A percentile compares a stretch with the other conserved stretches of the same genome.
These are phyloP conservation scores for Caenorhabditis sp. DNA, from an alignment of 2,888 invertebrate genomes.

Conservation along the genomic window DNA sequence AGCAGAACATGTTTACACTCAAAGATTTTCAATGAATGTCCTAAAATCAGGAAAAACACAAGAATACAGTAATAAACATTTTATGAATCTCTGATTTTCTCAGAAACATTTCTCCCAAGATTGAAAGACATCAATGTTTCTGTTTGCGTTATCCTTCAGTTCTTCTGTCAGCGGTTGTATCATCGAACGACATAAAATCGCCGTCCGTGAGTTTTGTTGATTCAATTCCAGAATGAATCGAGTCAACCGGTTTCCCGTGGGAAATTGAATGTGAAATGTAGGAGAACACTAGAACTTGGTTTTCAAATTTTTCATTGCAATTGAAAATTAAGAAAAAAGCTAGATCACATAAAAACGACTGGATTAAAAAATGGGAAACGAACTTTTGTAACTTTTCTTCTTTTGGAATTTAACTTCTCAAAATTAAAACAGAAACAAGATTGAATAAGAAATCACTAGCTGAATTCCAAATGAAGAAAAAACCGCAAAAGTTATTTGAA, in stretches of 20 bases:
- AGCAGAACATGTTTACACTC: background rate
- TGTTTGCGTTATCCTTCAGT: constrained; percentile 55
- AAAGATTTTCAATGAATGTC: no score
- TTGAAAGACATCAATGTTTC: background rate
- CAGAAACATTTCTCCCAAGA: background rate
- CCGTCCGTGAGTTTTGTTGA: constrained; percentile 45
- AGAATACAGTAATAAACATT: background rate
- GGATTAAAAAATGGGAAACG: constrained; percentile 4
- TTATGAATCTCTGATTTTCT: background rate
- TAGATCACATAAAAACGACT: constrained; percentile 58
- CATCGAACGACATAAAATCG: constrained; percentile 38
- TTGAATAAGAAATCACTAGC: background rate
- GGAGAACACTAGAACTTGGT: background rate
- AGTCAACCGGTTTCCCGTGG: constrained; percentile 33
- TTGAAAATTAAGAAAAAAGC: constrained; percentile 44
- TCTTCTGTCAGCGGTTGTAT: constrained; percentile 31
- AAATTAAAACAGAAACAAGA: background rate
- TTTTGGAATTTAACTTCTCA: background rate
- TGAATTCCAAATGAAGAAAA: background rate
- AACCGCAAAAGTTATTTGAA: constrained; percentile 6
- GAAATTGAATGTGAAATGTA: background rate
- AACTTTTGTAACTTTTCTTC: no score
- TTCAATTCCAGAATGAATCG: constrained; percentile 40
- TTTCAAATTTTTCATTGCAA: constrained; percentile 49
- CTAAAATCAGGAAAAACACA: no score